Evolutionary conservation across 2,113 vertebrate genomes (phyloP), one percentile per base, ranked within the genome.

Genomic region (Dipodomys spectabilis): DNA sequence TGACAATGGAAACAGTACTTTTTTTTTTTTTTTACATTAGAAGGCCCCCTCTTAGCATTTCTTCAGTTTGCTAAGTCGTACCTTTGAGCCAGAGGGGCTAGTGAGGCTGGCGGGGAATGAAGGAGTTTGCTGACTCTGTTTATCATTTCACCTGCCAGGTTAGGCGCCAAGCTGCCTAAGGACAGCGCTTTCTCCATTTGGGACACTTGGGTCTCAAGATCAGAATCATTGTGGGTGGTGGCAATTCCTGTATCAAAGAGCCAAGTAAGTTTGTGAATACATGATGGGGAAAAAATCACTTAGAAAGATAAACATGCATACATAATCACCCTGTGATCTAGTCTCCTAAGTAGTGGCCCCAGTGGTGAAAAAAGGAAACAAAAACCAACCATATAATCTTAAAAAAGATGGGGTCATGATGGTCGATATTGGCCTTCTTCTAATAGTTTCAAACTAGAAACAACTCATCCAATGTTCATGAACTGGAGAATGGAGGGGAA

Each of bases 31-130:
- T 68, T 44, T 69, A 62, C 39, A 78, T 82, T 83, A n/a, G 12
- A 57, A 32, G 23, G 74, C n/a, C 23, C 27, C 35, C 65, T 88
- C 25, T 75, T 62, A 49, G 4, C 19, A 78, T 39, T 45, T 68
- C 9, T 19, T 91, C 1, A 32, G 22, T 84, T 87, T 84, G n/a
- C 6, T 90, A 67, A 65, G 7, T 86, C 88, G n/a, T 96, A 99
- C 99, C 98, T 99, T 96, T 98, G 99, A 45, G 99, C 98, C 80
- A 98, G 98, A 25, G 74, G 92, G 5, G 98, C 96, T 64, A 99
- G 94, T n/a, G 98, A 77, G 7, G 27, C 11, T 0, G 98, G n/a
- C 22, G 98, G 88, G 75, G 91, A 96, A 35, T 96, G 97, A 93
- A 99, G 98, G 90, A 99, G 97, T 84, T 95, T 96, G 97, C 98